Base-by-base conservation (phyloP, 2,888 invertebrate genomes). In the Lasioglossum pauxillum region DNA sequence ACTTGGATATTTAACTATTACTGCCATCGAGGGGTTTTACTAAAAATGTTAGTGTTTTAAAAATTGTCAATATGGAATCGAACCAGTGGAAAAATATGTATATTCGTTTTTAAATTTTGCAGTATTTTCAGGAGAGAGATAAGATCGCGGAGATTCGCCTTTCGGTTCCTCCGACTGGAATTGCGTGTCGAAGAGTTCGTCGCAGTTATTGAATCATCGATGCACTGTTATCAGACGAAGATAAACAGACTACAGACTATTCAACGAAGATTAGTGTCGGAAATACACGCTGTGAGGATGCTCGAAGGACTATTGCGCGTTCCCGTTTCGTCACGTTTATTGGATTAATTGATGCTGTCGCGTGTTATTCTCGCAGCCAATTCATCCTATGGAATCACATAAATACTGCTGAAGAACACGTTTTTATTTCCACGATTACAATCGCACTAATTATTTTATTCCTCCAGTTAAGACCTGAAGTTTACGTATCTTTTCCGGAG, bases 181-280 rank as follows among this genome's bases (percentile, higher is more conserved):
- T 53, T 8, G 23, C 57, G 57, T 27, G 60, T 27, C 27, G 60
- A 67, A 35, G 12, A 16, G 19, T 19, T 8, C 31, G 14, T 19
- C 38, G 23, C 76, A 23, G 49, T 38, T 19, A 60, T n/a, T 14
- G 35, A 35, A 23, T 38, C 57, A 2, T 87, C 78, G 82, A 71
- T 88, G 81, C 73, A 84, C 75, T 44, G 31, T 78, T 83, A 84
- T 84, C 84, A 16, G n/a, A 5, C 12, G 41, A 35, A 46, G 77
- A 82, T 84, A 74, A 35, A n/a, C 35, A 7, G 0, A 41, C 14
- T 19, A 19, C 35, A 35, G 60, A 57, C 49, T 60, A 12, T 46
- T n/a, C 69, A 16, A 23, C 8, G 27, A 19, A 10, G 49, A 38
- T 73, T 41, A 16, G 23, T 23, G 49, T 53, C 16, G 31, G 12